A percentile compares a stretch with the other conserved stretches of the same genome.
Conservation (phyloP, 2,797 vertebrate species). For the Rhinoraja longicauda region DNA sequence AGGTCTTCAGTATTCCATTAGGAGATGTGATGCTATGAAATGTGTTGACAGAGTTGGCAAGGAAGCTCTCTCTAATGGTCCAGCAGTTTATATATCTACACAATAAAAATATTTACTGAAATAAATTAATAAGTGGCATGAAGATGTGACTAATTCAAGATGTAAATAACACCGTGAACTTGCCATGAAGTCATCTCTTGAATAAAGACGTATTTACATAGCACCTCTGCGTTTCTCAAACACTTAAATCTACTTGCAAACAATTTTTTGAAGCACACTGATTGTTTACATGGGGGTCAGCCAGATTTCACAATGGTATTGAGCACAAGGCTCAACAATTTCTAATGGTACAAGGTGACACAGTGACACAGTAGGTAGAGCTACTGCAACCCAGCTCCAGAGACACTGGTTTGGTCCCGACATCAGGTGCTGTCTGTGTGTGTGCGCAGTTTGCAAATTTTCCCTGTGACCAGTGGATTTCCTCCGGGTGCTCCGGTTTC, state of each 20-base stretch:
- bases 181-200: background rate
- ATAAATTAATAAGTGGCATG: background rate
- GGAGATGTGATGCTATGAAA: background rate
- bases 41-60: background rate
- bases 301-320: background rate
- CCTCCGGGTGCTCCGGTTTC: no score
- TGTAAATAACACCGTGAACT: background rate
- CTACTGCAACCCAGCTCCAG: no score
- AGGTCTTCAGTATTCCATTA: background rate
- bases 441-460: no score
- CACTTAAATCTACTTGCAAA: background rate
- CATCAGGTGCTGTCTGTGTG: no score
- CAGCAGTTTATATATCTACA: background rate
- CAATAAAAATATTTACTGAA: background rate
- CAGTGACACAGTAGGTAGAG: no score
- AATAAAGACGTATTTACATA: background rate
- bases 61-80: background rate
- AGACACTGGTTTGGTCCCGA: no score
- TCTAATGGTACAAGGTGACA: background rate
- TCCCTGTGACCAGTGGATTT: no score
- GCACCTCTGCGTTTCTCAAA: background rate
- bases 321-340: background rate
- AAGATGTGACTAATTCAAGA: background rate
- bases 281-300: background rate
- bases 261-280: background rate